Conservation (phyloP, 1,140 invertebrate species). For the Drosophila kurseongensis region DNA sequence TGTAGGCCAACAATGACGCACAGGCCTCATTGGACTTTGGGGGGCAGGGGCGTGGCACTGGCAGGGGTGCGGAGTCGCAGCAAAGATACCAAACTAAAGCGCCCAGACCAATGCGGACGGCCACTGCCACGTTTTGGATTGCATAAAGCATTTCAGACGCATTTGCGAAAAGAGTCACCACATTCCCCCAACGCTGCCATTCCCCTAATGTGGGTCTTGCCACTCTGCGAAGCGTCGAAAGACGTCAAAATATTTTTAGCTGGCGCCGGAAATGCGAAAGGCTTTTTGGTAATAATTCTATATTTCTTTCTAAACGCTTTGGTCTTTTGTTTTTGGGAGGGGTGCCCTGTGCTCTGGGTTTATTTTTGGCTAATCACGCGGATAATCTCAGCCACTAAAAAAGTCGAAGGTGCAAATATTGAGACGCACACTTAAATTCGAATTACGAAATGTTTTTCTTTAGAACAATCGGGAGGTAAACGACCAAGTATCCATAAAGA, state of each 20-base stretch:
- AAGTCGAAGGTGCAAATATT: conserved; percentile 30
- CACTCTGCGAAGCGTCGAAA: conserved; percentile 33
- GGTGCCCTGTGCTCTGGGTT: conserved; percentile 20
- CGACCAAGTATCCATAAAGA: conserved; percentile 3
- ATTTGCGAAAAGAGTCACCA: conserved; percentile 59
- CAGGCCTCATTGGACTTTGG: conserved; percentile 62
- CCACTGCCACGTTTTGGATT: conserved; percentile 46
- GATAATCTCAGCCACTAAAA: conserved; percentile 57
- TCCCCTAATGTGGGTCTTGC: background rate
- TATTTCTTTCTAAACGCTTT: conserved; percentile 25
- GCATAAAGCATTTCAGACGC: conserved; percentile 48
- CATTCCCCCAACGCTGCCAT: conserved; percentile 4
- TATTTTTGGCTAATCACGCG: conserved; percentile 75
- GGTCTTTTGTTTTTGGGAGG: conserved; percentile 18
- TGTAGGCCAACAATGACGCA: conserved; percentile 79
- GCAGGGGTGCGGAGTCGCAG: background rate
- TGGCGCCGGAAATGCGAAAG: conserved; percentile 78
- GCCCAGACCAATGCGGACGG: conserved; percentile 26
- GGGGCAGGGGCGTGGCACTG: conserved; percentile 4
- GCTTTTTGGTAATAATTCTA: conserved; percentile 43
- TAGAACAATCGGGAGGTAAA: conserved; percentile 7
- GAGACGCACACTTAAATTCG: background rate
- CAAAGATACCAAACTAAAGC: conserved; percentile 6
- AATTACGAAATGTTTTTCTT: conserved; percentile 4
- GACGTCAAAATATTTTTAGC: conserved; percentile 78